Evolutionary conservation across 2,113 vertebrate genomes (phyloP).

Genomic region (Montifringilla adamsi): DNA sequence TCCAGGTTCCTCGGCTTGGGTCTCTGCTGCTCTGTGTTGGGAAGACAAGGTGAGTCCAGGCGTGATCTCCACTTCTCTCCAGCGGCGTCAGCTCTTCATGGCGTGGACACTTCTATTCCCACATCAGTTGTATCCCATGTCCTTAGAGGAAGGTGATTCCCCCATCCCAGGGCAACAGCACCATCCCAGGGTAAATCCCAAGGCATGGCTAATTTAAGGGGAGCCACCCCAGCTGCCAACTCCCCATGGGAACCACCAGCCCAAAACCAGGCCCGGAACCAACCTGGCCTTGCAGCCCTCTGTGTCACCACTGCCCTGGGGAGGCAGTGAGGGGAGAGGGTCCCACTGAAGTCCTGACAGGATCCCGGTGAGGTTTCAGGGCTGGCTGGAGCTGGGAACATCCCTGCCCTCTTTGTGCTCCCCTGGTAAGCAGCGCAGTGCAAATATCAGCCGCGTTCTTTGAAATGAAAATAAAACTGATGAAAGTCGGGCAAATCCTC

Average conservation of each 20-base stretch:
- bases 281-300: background rate
- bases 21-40: background rate
- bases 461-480: slow-evolving; percentile 62
- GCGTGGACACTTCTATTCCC: fast-evolving
- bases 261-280: background rate
- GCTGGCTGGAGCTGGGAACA: background rate
- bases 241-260: background rate
- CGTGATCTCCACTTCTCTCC: background rate
- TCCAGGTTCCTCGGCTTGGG: background rate
- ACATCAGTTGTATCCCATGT: fast-evolving
- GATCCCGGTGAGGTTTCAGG: fast-evolving
- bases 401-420: background rate
- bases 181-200: background rate
- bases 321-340: background rate
- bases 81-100: fast-evolving
- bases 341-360: background rate
- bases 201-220: fast-evolving
- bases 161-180: background rate
- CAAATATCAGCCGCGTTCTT: slow-evolving; percentile 34
- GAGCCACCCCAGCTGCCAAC: background rate
- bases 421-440: background rate
- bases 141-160: background rate
- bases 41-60: background rate
- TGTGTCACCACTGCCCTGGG: background rate
- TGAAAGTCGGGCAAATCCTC: slow-evolving; percentile 46